Conservation (phyloP, 2,113 vertebrate species). For the Lampris megalopsis region DNA sequence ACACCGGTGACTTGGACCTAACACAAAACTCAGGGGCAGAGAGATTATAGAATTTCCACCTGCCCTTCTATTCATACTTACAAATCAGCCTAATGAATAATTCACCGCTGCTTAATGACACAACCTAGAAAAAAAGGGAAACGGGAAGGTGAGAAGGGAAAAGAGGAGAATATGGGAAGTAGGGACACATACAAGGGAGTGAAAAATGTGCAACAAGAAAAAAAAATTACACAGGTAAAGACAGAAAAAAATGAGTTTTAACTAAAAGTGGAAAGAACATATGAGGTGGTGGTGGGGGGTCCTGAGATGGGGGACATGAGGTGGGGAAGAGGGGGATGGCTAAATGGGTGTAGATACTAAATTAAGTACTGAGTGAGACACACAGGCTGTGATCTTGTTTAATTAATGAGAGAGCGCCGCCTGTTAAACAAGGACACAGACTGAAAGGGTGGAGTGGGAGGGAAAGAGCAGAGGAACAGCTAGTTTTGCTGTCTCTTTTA, state of each 20-base stretch:
- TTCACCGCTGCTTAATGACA: constrained; percentile 66
- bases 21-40: constrained; percentile 19
- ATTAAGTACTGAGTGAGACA: constrained; percentile 29
- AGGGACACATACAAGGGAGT: not conserved
- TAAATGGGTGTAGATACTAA: constrained; percentile 11
- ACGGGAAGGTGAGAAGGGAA: constrained; percentile 15
- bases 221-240: not conserved
- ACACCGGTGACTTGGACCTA: constrained; percentile 8
- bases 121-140: constrained; percentile 39
- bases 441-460: constrained; percentile 42
- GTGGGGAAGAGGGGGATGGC: not conserved
- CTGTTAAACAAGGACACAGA: constrained; percentile 51
- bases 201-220: not conserved
- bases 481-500: not conserved
- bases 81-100: constrained; percentile 66
- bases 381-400: constrained; percentile 51
- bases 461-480: constrained; percentile 9
- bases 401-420: constrained; percentile 60
- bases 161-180: constrained; percentile 6
- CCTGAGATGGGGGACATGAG: not conserved
- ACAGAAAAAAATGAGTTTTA: not conserved
- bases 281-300: constrained; percentile 12
- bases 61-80: constrained; percentile 43
- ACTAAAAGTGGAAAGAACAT: not conserved
- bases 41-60: constrained; percentile 50